Evolutionary conservation across 2,888 invertebrate species (phyloP).

Genomic region (Meliscaeva auricollis): DNA sequence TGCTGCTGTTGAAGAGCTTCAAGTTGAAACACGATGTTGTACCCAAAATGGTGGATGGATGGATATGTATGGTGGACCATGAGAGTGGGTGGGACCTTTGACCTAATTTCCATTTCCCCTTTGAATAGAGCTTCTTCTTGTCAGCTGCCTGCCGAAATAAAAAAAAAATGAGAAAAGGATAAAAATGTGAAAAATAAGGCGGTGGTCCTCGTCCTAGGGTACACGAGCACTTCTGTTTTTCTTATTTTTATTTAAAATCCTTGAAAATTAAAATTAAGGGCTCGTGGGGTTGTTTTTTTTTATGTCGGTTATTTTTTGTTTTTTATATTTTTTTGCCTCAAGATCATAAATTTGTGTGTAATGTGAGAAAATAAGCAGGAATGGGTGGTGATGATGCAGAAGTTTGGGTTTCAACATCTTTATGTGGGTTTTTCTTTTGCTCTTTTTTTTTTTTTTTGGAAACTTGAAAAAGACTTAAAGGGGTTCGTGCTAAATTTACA

Average conservation of each 20-base stretch:
- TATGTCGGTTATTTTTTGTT: background rate
- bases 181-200: slow-evolving; percentile 60
- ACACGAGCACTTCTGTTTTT: slow-evolving; percentile 60
- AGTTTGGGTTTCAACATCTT: background rate
- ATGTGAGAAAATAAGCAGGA: background rate
- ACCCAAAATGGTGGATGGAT: background rate
- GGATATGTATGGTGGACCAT: background rate
- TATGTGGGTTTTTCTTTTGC: background rate
- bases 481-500: background rate
- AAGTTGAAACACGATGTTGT: slow-evolving; percentile 6
- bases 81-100: slow-evolving; percentile 72
- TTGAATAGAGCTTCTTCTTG: slow-evolving; percentile 57
- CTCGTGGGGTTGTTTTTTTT: slow-evolving; percentile 4
- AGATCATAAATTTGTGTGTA: slow-evolving; percentile 13
- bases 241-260: slow-evolving; percentile 47
- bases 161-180: slow-evolving; percentile 19
- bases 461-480: slow-evolving; percentile 1
- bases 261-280: slow-evolving; percentile 46
- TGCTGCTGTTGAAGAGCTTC: background rate
- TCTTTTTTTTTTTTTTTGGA: background rate
- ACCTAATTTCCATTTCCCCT: slow-evolving; percentile 69
- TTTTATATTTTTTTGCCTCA: background rate
- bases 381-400: background rate
- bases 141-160: slow-evolving; percentile 61
- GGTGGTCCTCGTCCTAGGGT: slow-evolving; percentile 68